Base-by-base conservation (phyloP, 2,888 invertebrate species). In the Drosophila ustulata region DNA sequence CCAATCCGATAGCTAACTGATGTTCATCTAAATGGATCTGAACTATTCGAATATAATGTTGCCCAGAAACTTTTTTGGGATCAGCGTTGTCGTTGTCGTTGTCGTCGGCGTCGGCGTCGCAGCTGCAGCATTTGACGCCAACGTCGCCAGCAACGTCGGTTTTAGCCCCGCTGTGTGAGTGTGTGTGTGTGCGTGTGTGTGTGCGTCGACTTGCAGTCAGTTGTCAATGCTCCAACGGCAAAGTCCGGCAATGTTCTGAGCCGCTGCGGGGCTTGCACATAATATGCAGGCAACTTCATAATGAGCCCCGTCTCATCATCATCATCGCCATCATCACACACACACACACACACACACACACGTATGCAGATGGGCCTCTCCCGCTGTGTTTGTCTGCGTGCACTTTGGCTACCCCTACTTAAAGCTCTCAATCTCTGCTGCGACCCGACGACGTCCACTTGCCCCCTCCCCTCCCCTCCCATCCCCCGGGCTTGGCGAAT, bases 11-110 rank as follows among this genome's bases (percentile, higher is more conserved):
- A 92, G 91, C 92, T 91, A 88, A 90, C 92, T 92, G 91, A 91
- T 92, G 90, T 92, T 92, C 92, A 90, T 92, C 91, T 91, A 91
- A 91, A 92, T 89, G 91, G 90, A 91, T 91, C 92, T 88, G 89
- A 89, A 91, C 91, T 91, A 92, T 92, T 90, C 88, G 89, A 90
- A 90, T 89, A 90, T 91, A 89, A 90, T 91, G 92, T 92, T 88
- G 91, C 89, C 89, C 89, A 84, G 85, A 81, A 91, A 89, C 84
- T 90, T 92, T 90, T 91, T 89, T 84, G 89, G 88, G 84, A 91
- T 89, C 90, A 73, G 68, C 70, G 68, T 68, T 57, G 51, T 25
- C 63, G 78, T 61, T 52, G 58, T 9, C 58, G 77, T 56, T 39
- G 53, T 13, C 26, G 80, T n/a, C n/a, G 61, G 30, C 47, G 53